These are phyloP conservation scores for Prionace glauca DNA, from an alignment of 2,797 vertebrate genomes.

Conservation along the genomic window DNA sequence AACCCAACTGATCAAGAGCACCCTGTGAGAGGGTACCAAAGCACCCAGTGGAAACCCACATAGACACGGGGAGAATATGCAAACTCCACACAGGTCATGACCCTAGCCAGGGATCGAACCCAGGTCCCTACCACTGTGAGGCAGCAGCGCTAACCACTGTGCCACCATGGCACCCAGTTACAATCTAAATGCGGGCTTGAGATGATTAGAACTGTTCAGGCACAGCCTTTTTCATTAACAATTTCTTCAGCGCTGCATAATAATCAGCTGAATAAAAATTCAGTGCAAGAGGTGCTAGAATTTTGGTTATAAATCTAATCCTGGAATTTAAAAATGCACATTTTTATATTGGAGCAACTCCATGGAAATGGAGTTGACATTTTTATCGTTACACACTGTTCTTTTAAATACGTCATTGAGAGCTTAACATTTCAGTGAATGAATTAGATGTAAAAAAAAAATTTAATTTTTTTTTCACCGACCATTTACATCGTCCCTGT, in stretches of 20 bases:
- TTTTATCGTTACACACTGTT: neutral
- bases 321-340: neutral
- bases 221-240: conserved; percentile 5
- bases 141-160: too few species aligned
- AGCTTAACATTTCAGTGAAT: neutral
- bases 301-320: neutral
- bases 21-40: too few species aligned
- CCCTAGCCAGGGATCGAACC: too few species aligned
- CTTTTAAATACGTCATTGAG: neutral
- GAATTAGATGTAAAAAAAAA: neutral
- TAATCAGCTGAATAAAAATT: neutral
- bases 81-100: too few species aligned
- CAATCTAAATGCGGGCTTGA: neutral
- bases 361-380: neutral
- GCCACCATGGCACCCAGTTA: too few species aligned
- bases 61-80: too few species aligned
- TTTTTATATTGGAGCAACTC: neutral
- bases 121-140: too few species aligned
- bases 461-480: neutral
- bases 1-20: too few species aligned
- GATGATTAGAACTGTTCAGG: neutral
- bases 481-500: neutral
- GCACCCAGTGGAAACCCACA: too few species aligned
- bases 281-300: neutral
- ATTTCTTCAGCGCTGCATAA: neutral